These are phyloP conservation scores for Zaprionus capensis DNA, from an alignment of 1,140 invertebrate species.

Conservation along the genomic window DNA sequence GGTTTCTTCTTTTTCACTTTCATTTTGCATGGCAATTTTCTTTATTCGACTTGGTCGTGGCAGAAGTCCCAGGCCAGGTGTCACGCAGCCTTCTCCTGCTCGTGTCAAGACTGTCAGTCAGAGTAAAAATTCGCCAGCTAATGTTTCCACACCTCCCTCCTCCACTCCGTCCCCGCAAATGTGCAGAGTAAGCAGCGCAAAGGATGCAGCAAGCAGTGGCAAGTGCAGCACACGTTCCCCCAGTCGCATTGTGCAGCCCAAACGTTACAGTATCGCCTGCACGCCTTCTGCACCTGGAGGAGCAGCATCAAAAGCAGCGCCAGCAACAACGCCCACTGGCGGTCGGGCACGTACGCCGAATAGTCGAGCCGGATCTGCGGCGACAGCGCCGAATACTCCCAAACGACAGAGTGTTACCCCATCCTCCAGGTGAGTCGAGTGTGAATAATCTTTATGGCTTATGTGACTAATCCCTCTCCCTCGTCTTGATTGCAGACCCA, in stretches of 20 bases:
- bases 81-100: constrained; percentile 31
- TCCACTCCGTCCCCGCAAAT: constrained; percentile 72
- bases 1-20: constrained; percentile 54
- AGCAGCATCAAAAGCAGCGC: constrained; percentile 15
- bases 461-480: background rate
- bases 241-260: constrained; percentile 80
- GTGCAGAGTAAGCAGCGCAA: constrained; percentile 65
- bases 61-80: constrained; percentile 63
- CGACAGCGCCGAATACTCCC: constrained; percentile 76
- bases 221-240: constrained; percentile 75
- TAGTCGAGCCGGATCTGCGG: constrained; percentile 51
- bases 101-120: constrained; percentile 66
- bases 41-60: constrained; percentile 11
- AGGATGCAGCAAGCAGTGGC: constrained; percentile 54
- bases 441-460: background rate
- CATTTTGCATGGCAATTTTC: constrained; percentile 58
- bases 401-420: constrained; percentile 67
- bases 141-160: constrained; percentile 62
- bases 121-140: constrained; percentile 57
- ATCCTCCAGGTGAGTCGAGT: constrained; percentile 68
- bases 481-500: constrained; percentile 57
- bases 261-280: constrained; percentile 75
- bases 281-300: constrained; percentile 29
- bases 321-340: constrained; percentile 38
- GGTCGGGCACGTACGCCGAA: constrained; percentile 73